Evolutionary conservation across 2,797 vertebrate genomes (phyloP).

Genomic region (Chrysocyon brachyurus): DNA sequence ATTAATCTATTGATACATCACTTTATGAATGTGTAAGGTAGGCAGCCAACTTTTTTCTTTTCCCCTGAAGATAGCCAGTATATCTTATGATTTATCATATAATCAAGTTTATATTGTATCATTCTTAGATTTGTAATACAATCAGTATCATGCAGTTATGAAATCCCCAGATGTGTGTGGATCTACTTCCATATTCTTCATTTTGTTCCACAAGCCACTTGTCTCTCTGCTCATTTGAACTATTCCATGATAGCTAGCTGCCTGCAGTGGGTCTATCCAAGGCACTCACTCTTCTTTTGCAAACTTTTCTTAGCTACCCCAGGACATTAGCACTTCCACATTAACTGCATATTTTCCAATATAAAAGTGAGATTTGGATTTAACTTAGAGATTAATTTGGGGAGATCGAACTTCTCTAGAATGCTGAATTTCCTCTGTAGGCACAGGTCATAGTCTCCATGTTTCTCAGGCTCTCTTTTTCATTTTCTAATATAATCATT

Average conservation of each 20-base stretch:
- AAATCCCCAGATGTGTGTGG: accelerated
- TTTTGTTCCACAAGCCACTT: not conserved
- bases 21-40: not conserved
- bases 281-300: accelerated
- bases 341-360: not conserved
- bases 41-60: not conserved
- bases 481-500: not conserved
- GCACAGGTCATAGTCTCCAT: accelerated
- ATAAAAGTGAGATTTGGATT: not conserved
- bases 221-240: not conserved
- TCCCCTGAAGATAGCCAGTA: not conserved
- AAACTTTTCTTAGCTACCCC: not conserved
- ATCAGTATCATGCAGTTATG: not conserved
- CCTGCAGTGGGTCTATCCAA: accelerated
- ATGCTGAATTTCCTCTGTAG: not conserved
- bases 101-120: not conserved
- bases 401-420: not conserved
- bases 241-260: accelerated
- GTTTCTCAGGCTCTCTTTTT: not conserved
- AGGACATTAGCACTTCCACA: not conserved
- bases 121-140: not conserved
- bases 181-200: accelerated
- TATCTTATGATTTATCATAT: no score
- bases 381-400: not conserved
- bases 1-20: not conserved